Conservation (phyloP, 2,113 vertebrate species). For the Lethenteron reissneri region DNA sequence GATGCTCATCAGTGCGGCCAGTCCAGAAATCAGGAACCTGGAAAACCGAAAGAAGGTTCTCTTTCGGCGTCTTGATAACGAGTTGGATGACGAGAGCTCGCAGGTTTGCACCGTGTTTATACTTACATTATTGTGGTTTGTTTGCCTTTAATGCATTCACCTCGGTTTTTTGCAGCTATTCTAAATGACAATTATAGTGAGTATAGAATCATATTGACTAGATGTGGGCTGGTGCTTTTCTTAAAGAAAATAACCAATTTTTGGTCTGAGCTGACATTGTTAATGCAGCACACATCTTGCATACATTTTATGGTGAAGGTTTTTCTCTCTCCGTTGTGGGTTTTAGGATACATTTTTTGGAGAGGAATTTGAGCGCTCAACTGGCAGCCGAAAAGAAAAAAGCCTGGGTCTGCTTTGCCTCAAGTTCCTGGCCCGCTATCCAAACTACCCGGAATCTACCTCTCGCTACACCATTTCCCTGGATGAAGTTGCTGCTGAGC, state of each 20-base stretch:
- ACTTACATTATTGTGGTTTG: conserved; percentile 22
- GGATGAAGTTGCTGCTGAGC: conserved; percentile 67
- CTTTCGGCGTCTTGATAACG: conserved; percentile 31
- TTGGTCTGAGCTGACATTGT: too few relatives aligned
- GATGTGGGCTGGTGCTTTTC: too few relatives aligned
- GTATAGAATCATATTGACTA: background rate
- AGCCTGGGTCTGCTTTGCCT: conserved; percentile 73
- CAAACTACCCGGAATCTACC: conserved; percentile 42
- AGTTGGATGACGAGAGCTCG: conserved; percentile 18
- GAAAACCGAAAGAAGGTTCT: conserved; percentile 56
- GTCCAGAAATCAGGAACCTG: conserved; percentile 68
- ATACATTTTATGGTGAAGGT: background rate
- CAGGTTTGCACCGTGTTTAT: conserved; percentile 14
- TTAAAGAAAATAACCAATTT: too few relatives aligned
- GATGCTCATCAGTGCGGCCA: conserved; percentile 79
- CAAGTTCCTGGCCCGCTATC: conserved; percentile 68
- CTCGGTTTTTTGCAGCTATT: background rate
- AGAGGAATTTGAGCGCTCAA: conserved; percentile 55
- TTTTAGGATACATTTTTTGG: conserved; percentile 40
- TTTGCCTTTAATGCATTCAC: background rate
- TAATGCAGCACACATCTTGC: too few relatives aligned
- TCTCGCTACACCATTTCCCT: conserved; percentile 59
- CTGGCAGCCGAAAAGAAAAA: conserved; percentile 77
- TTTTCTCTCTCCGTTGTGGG: background rate
- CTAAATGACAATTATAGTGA: background rate